These are phyloP conservation scores for Aplodontia rufa DNA, from an alignment of 2,113 vertebrate species.

Conservation along the genomic window DNA sequence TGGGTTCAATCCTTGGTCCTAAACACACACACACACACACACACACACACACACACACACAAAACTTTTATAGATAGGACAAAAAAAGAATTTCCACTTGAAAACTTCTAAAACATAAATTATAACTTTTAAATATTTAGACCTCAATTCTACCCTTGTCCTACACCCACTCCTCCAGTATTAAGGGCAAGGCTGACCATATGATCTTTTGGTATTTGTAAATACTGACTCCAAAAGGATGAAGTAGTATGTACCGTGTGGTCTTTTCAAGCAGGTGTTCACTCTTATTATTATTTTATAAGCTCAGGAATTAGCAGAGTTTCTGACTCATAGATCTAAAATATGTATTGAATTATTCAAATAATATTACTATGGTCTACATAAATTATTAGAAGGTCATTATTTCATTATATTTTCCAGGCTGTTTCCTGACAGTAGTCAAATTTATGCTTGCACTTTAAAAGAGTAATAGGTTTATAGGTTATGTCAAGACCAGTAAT, in stretches of 20 bases:
- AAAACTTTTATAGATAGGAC: not conserved
- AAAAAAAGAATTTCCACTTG: not conserved
- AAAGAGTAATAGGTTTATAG: not conserved
- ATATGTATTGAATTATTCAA: conserved; percentile 12
- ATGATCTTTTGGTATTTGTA: not conserved
- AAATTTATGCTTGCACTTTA: conserved; percentile 9
- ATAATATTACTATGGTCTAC: not conserved
- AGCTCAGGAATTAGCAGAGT: conserved; percentile 7
- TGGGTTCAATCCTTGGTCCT: no score
- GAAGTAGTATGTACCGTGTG: no score
- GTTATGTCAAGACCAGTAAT: not conserved
- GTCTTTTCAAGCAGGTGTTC: not conserved
- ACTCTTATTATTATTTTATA: not conserved
- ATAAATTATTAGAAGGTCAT: conserved; percentile 4
- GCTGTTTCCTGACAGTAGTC: not conserved
- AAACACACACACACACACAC: no score
- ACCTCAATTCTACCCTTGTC: not conserved
- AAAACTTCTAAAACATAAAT: not conserved
- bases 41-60: no score
- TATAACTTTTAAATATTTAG: conserved; percentile 1
- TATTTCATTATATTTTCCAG: conserved; percentile 31
- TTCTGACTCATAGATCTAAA: not conserved
- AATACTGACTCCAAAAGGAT: not conserved
- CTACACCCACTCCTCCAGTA: not conserved
- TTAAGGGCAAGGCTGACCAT: not conserved